These are phyloP conservation scores for Parthenolecanium corni DNA, from an alignment of 2,888 invertebrate genomes.

Conservation along the genomic window DNA sequence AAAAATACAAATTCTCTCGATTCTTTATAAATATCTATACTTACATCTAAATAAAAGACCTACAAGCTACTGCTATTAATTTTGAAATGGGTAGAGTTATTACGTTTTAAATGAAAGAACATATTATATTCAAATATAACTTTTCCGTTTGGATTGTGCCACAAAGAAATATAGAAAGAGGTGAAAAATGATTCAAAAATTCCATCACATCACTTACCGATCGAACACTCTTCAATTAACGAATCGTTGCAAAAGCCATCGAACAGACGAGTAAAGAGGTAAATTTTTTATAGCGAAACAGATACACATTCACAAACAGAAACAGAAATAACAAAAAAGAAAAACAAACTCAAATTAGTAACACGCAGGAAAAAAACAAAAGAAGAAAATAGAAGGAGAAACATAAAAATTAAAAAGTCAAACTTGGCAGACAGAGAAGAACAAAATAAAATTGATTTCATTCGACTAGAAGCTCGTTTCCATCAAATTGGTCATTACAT, in stretches of 20 bases:
- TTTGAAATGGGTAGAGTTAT: too few species aligned
- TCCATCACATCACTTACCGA: conserved; percentile 15
- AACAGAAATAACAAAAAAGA: conserved; percentile 25
- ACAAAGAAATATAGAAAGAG: too few species aligned
- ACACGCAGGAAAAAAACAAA: conserved; percentile 14
- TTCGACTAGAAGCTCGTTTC: too few species aligned
- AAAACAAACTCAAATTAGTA: conserved; percentile 27
- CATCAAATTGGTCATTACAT: too few species aligned
- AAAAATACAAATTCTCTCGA: too few species aligned
- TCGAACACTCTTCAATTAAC: conserved; percentile 20
- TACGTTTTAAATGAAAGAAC: too few species aligned
- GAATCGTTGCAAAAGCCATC: not conserved
- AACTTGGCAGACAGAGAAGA: not conserved
- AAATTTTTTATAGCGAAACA: conserved; percentile 28
- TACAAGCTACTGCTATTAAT: too few species aligned
- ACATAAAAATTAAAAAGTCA: not conserved
- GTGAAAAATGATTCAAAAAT: conserved; percentile 5
- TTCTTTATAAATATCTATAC: too few species aligned
- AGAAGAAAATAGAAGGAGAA: not conserved
- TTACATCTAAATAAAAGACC: too few species aligned
- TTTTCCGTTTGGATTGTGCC: too few species aligned
- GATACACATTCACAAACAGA: conserved; percentile 29
- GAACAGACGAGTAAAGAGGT: conserved; percentile 13
- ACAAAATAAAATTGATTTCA: not conserved
- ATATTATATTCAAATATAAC: too few species aligned